phyloP scores from a whole-genome alignment of 2,888 invertebrate species.

The Operophtera brumata region DNA sequence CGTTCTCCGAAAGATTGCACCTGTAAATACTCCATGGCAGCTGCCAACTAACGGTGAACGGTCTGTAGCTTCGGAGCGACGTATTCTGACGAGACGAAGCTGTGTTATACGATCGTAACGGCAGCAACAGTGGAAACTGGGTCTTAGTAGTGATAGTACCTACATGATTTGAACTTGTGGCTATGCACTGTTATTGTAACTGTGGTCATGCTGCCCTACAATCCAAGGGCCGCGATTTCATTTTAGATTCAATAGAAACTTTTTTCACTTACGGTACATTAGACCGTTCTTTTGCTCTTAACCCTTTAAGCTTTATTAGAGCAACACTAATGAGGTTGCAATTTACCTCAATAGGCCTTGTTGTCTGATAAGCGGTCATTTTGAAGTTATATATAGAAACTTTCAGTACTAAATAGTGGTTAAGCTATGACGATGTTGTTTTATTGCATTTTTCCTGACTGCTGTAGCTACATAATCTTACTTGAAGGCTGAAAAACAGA shows the following conservation, averaged over 20 bases:
- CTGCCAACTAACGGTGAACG: too few species aligned
- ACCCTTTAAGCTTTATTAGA: conserved; percentile 28
- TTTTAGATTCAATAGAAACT: conserved; percentile 40
- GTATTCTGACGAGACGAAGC: too few species aligned
- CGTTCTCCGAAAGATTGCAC: too few species aligned
- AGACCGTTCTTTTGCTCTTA: conserved; percentile 26
- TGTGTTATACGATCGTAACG: too few species aligned
- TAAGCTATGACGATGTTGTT: not conserved
- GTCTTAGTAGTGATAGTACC: too few species aligned
- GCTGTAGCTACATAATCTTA: too few species aligned
- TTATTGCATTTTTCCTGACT: not conserved
- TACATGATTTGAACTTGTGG: too few species aligned
- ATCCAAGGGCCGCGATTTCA: conserved; percentile 42
- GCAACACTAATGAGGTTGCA: conserved; percentile 17
- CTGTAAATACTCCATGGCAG: too few species aligned
- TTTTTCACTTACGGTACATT: conserved; percentile 38
- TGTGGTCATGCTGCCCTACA: conserved; percentile 32
- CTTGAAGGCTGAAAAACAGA: too few species aligned
- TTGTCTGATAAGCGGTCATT: not conserved
- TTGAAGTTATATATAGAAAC: conserved; percentile 1
- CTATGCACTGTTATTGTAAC: not conserved
- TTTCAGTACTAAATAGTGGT: not conserved
- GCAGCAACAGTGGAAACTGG: too few species aligned
- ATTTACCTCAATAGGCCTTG: not conserved
- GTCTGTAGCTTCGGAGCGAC: too few species aligned